Conservation (phyloP, 1,140 invertebrate genomes). For the Cataglyphis hispanica region DNA sequence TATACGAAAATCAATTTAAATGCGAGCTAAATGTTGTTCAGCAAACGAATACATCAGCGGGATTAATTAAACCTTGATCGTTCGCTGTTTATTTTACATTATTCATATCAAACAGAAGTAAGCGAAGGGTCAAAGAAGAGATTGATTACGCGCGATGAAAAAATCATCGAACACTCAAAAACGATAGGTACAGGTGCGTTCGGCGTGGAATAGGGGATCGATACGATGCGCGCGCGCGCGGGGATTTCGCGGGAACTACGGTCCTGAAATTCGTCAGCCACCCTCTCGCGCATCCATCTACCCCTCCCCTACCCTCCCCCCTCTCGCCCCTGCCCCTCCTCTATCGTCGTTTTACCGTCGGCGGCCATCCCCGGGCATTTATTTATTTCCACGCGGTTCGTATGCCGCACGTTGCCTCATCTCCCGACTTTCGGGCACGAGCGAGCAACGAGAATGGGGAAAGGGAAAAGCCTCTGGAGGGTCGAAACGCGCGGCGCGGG, state of each 20-base stretch:
- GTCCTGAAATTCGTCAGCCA: constrained; percentile 45
- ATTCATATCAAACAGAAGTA: constrained; percentile 46
- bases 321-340: background rate
- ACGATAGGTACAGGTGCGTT: constrained; percentile 44
- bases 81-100: constrained; percentile 37
- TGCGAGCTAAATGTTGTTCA: background rate
- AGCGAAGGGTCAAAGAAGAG: constrained; percentile 26
- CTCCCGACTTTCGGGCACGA: constrained; percentile 21
- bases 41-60: background rate
- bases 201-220: constrained; percentile 38
- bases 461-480: constrained; percentile 5
- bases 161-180: constrained; percentile 42
- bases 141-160: constrained; percentile 49
- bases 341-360: constrained; percentile 47
- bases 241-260: background rate
- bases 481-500: constrained; percentile 29
- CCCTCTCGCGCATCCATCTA: constrained; percentile 35
- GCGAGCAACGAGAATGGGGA: background rate
- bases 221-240: constrained; percentile 21
- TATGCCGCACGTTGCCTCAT: constrained; percentile 63
- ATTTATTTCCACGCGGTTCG: constrained; percentile 80
- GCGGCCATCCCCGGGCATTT: constrained; percentile 72
- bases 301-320: background rate
- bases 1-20: background rate
- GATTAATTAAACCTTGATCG: background rate